phyloP scores from a whole-genome alignment of 2,888 invertebrate species.

The Trachelus troglodyta region DNA sequence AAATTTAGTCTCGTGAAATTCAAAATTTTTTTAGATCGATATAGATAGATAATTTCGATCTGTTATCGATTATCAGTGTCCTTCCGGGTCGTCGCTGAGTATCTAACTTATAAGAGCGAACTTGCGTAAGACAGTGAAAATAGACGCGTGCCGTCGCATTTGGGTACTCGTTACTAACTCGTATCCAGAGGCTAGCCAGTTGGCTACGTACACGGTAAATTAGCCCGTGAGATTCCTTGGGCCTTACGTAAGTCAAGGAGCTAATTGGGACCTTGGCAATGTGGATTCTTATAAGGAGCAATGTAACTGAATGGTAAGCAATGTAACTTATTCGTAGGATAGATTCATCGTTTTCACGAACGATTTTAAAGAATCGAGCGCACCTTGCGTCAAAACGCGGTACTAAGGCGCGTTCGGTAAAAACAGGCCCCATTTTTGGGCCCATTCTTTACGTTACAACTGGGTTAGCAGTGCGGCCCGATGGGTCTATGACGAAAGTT shows the following conservation, averaged over 20 bases:
- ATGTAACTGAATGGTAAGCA: not conserved
- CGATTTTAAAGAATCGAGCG: not conserved
- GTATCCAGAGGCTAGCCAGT: not conserved
- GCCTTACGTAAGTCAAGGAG: slow-evolving; percentile 28
- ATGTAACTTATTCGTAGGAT: not conserved
- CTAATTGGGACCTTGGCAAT: slow-evolving; percentile 31
- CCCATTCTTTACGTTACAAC: not conserved
- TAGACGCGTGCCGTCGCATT: not conserved
- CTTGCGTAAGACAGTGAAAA: not conserved
- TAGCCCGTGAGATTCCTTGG: slow-evolving; percentile 36
- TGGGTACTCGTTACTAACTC: not conserved
- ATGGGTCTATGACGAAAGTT: not conserved
- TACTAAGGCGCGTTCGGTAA: not conserved
- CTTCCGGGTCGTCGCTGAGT: not conserved
- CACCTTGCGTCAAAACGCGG: not conserved
- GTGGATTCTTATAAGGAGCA: not conserved
- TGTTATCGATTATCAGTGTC: not conserved
- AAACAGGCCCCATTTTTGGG: not conserved
- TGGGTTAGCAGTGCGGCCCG: not conserved
- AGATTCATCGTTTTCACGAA: not conserved
- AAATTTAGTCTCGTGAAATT: not conserved
- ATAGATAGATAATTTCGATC: not conserved
- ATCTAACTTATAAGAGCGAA: not conserved
- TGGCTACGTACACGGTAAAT: slow-evolving; percentile 26
- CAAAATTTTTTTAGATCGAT: not conserved